Percentiles rank a stretch among this genome's conserved stretches.
Evolutionary conservation across 2,797 vertebrate genomes (phyloP).

Genomic region (Catostomus latipinnis): DNA sequence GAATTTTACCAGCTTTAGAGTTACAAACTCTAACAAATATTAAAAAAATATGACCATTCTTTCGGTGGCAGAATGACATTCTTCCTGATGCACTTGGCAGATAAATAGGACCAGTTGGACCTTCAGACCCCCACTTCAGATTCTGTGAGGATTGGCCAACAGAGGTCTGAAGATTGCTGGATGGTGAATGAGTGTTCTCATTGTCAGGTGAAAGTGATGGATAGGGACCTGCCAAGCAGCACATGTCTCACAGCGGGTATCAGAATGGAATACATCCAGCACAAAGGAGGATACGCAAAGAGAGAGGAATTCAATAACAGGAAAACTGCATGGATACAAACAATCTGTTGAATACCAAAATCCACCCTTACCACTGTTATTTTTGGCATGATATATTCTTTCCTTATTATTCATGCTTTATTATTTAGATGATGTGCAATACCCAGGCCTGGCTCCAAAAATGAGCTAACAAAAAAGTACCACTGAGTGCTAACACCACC

Average conservation of each 20-base stretch:
- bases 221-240: slow-evolving; percentile 21
- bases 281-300: slow-evolving; percentile 76
- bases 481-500: too few species aligned
- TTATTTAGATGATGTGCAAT: slow-evolving; percentile 16
- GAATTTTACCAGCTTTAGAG: not conserved
- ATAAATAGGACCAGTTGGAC: slow-evolving; percentile 26
- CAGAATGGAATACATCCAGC: slow-evolving; percentile 68
- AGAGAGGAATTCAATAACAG: slow-evolving; percentile 85
- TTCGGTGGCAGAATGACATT: not conserved
- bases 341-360: slow-evolving; percentile 80
- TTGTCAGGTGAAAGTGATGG: slow-evolving; percentile 16
- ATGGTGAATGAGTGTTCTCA: not conserved
- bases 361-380: slow-evolving; percentile 79
- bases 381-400: slow-evolving; percentile 72
- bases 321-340: slow-evolving; percentile 83
- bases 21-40: not conserved
- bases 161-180: too few species aligned
- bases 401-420: slow-evolving; percentile 56
- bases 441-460: too few species aligned
- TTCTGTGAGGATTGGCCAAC: too few species aligned
- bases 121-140: not conserved
- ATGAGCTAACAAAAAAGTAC: too few species aligned
- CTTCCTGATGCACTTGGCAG: slow-evolving; percentile 25
- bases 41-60: slow-evolving; percentile 1
- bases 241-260: slow-evolving; percentile 49